Evolutionary conservation across 2,113 vertebrate species (phyloP), one percentile per base, ranked within the genome.

Genomic region (Colinus virginianus): DNA sequence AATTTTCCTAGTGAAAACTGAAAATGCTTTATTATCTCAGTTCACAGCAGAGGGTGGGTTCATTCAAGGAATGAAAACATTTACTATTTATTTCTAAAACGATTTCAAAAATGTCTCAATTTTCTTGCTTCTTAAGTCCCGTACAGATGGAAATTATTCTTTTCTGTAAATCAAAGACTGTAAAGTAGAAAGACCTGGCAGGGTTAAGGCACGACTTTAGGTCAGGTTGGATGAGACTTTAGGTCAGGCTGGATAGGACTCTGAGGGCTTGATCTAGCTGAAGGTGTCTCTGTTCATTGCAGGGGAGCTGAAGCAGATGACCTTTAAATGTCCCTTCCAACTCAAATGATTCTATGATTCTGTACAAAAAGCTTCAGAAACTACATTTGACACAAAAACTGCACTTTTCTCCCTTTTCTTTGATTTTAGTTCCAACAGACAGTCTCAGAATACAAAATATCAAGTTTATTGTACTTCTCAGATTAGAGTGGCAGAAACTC

Each of bases 71-170:
- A 58, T 76, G 38, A 48, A 92, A 89, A 2, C 16, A 63, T 72
- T 84, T 84, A 14, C 56, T 87, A 78, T 94, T 92, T 85, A 69
- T 87, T 92, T 93, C 51, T 62, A 75, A 93, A 96, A 68, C 3
- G 48, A 62, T 55, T n/a, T 8, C 21, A 58, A 48, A 40, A 87
- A 68, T 59, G 15, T 45, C 36, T 88, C 28, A 9, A 48, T 71
- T 86, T 71, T 86, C 49, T 72, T 90, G 34, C 30, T 94, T 45
- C 22, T 87, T 77, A 89, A 63, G 32, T 26, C 28, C 25, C 9
- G 21, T 30, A 74, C 1, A 32, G 23, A n/a, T 34, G 17, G 4
- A 53, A 17, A 25, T 77, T 53, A 0, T 0, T 53, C 19, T 84
- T 66, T 86, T 70, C 69, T 61, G 18, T 70, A 84, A 66, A 36